phyloP scores from a whole-genome alignment of 2,113 vertebrate genomes.

The Regulus satrapa region DNA sequence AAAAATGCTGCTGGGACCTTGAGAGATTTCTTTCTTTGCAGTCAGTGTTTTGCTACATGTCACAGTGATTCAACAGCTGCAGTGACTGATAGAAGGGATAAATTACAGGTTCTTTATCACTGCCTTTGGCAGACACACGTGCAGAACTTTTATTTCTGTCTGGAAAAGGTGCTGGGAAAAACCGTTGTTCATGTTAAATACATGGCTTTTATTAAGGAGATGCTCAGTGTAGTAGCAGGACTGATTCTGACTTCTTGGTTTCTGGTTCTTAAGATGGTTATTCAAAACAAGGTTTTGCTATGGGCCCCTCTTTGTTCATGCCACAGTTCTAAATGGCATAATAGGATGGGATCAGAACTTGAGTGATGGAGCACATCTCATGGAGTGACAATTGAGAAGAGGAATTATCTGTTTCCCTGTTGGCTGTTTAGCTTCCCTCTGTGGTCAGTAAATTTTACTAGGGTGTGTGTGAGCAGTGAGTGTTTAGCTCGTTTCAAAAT shows the following conservation, averaged over 20 bases:
- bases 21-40: background rate
- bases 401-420: background rate
- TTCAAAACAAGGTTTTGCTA: background rate
- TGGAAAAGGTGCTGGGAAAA: background rate
- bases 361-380: background rate
- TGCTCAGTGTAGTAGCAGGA: background rate
- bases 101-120: background rate
- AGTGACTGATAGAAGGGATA: background rate
- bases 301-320: background rate
- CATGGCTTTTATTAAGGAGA: background rate
- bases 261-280: background rate
- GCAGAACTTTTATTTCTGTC: background rate
- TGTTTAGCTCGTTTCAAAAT: background rate
- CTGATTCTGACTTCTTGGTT: background rate
- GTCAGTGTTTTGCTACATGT: background rate
- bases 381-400: background rate
- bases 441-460: background rate
- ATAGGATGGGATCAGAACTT: background rate
- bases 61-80: background rate
- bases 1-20: background rate
- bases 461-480: background rate
- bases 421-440: background rate
- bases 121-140: fast-evolving
- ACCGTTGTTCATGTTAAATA: background rate
- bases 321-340: background rate